Base-by-base conservation (phyloP, 2,888 invertebrate genomes). In the Iselma pallidipennis region DNA sequence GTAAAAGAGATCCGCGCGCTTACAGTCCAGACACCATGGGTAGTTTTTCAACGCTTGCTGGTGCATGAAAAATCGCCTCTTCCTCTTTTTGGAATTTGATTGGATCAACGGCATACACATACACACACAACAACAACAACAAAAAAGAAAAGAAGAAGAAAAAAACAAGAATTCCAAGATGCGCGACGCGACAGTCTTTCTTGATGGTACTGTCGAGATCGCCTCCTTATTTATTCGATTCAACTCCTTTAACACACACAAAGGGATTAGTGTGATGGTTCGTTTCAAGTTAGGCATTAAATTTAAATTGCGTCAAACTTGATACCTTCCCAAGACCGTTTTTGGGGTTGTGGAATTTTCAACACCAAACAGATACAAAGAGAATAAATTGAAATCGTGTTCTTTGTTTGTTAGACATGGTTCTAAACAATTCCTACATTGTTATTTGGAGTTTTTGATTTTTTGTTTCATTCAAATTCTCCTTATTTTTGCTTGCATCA, bases 281-380 rank as follows among this genome's bases (percentile, higher is more conserved):
- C 16, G n/a, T n/a, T 14, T 37, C 31, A 33, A 66, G 67, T 66
- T 66, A 71, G 66, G 70, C 70, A 70, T 75, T 71, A 72, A 74
- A 74, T 75, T 74, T 76, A 72, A 74, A 74, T 71, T 66, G 75
- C 74, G 75, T 74, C 71, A 74, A 74, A 74, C 70, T 72, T 74
- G 71, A 71, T 70, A 66, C 73, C 71, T 67, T 48, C 61, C 52
- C 67, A 67, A 66, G 55, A 54, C n/a, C 1, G n/a, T 33, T 33
- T 33, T 33, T 33, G 31, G 14, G 31, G 14, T n/a, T 2, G n/a
- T 14, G 14, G 31, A 31, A 31, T 31, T 31, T 10, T n/a, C 31
- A 10, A 12, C 31, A 28, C 9, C 3, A 33, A n/a, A 9, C 31
- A 33, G n/a, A n/a, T n/a, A 31, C 31, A 33, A 33, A n/a, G 3